Evolutionary conservation across 1,140 invertebrate genomes (phyloP).

Genomic region (Megalonaias nervosa): DNA sequence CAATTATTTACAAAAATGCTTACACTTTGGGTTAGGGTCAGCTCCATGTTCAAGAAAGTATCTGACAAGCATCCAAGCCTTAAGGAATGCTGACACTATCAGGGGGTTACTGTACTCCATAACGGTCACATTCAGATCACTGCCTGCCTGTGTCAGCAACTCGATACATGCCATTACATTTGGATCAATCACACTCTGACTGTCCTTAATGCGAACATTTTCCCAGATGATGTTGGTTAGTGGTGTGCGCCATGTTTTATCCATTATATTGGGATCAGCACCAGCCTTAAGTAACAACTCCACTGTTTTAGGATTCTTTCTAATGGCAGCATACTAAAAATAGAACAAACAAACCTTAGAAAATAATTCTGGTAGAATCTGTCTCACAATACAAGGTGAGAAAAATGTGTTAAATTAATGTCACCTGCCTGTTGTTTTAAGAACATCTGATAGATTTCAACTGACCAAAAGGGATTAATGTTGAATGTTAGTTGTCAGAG

Average conservation of each 20-base stretch:
- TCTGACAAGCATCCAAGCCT: constrained; percentile 19
- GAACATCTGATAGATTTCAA: too few relatives aligned
- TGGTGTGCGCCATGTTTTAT: constrained; percentile 30
- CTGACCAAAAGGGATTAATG: too few relatives aligned
- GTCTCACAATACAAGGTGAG: too few relatives aligned
- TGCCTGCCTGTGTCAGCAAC: constrained; percentile 42
- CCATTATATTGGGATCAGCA: constrained; percentile 33
- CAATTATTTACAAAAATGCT: constrained; percentile 8
- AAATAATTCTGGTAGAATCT: background rate
- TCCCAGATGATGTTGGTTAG: constrained; percentile 48
- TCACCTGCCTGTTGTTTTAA: too few relatives aligned
- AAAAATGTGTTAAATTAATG: too few relatives aligned
- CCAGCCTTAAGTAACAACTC: constrained; percentile 42
- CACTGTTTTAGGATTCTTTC: constrained; percentile 33
- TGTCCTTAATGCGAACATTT: constrained; percentile 7
- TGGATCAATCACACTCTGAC: constrained; percentile 22
- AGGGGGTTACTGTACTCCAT: constrained; percentile 47
- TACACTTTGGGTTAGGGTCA: constrained; percentile 37
- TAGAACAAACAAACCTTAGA: background rate
- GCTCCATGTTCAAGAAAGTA: constrained; percentile 46
- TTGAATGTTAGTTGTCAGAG: too few relatives aligned
- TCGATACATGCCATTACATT: constrained; percentile 38
- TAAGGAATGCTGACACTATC: constrained; percentile 32
- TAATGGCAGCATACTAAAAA: constrained; percentile 38
- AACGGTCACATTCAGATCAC: constrained; percentile 32